Base-by-base conservation (phyloP, 2,888 invertebrate genomes). In the Chironomus riparius region DNA sequence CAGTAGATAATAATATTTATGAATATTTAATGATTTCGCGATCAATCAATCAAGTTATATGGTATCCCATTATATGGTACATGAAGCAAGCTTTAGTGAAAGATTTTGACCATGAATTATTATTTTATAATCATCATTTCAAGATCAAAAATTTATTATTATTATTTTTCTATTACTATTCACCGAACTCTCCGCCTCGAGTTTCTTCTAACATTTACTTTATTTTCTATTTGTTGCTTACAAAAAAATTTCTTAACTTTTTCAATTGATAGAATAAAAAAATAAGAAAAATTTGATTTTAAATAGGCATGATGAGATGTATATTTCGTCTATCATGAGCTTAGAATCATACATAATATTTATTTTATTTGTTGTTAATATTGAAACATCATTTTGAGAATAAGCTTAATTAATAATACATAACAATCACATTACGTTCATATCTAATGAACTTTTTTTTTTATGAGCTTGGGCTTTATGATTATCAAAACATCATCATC, bases 391-490 rank as follows among this genome's bases (percentile, higher is more conserved):
- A 71, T 56, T n/a, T 71, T 50, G 3, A 22, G 56, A 71, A 71
- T 50, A 56, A 71, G 71, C 50, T 48, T 71, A 71, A 71, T 71
- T 71, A 71, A 56, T 71, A 71, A 71, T 71, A 71, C 71, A 71
- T 50, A 71, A 71, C 71, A 71, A 71, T 71, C 71, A 71, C 71
- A 71, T 50, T 71, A 50, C 56, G 56, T 56, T 38, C 38, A 56
- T 56, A 56, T 68, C 21, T 48, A 70, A 15, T 70, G 70, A 70
- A 70, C 70, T 70, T 70, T 50, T 13, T 18, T 21, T 62, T 10
- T 50, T 50, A n/a, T 18, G 15, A 56, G 18, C n/a, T n/a, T 15
- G 70, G 70, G 70, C 47, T 70, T 70, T 70, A 56, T 56, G 56
- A 56, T 7, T 18, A 56, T 56, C 56, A 56, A 38, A 38, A 38